A percentile compares a stretch with the other conserved stretches of the same genome.
Conservation (phyloP, 2,888 invertebrate species). For the Phragmatobia fuliginosa region DNA sequence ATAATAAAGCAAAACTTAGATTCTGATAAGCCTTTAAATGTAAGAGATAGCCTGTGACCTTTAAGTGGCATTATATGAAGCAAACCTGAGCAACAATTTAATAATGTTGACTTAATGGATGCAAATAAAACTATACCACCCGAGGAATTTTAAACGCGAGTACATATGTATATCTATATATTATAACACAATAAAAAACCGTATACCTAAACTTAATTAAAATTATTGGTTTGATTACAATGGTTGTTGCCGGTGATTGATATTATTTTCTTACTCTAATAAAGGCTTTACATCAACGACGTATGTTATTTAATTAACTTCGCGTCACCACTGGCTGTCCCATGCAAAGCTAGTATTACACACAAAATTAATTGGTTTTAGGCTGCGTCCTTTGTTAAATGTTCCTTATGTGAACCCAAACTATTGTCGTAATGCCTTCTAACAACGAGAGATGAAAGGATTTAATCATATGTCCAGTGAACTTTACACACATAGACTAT, state of each 20-base stretch:
- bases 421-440: not conserved
- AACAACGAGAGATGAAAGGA: not conserved
- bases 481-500: not conserved
- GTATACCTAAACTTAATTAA: not conserved
- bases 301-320: not conserved
- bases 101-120: too few relatives aligned
- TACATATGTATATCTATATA: too few relatives aligned
- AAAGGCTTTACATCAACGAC: not conserved
- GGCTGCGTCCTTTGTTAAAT: not conserved
- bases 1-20: too few relatives aligned
- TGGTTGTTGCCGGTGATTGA: not conserved
- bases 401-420: not conserved
- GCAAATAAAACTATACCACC: too few relatives aligned
- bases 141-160: too few relatives aligned
- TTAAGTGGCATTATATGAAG: too few relatives aligned
- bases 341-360: constrained; percentile 1
- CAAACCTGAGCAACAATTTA: too few relatives aligned
- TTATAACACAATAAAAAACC: too few relatives aligned
- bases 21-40: too few relatives aligned
- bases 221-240: not conserved
- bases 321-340: not conserved
- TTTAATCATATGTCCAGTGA: not conserved
- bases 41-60: too few relatives aligned
- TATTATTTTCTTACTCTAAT: not conserved
- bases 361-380: constrained; percentile 1